These are phyloP conservation scores for Nymphalis io DNA, from an alignment of 1,140 invertebrate species.

Conservation along the genomic window DNA sequence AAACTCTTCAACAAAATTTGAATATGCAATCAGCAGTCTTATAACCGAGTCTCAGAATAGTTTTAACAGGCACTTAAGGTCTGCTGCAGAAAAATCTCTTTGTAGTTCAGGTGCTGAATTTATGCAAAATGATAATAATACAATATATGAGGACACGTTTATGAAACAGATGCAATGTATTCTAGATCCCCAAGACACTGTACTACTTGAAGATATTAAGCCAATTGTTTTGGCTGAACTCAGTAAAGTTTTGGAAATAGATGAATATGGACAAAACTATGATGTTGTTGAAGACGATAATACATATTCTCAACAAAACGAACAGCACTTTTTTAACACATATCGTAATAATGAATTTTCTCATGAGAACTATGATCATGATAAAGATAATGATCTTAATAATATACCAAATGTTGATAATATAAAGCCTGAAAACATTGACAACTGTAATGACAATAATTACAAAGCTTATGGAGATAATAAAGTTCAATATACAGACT, in stretches of 20 bases:
- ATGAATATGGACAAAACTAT: slow-evolving; percentile 56
- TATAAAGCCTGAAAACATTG: slow-evolving; percentile 26
- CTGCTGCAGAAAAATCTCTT: slow-evolving; percentile 72
- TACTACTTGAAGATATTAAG: slow-evolving; percentile 73
- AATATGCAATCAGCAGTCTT: slow-evolving; percentile 74
- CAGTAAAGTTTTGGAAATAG: slow-evolving; percentile 64
- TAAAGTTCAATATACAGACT: slow-evolving; percentile 23
- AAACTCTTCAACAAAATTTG: slow-evolving; percentile 72
- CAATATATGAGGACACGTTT: slow-evolving; percentile 76
- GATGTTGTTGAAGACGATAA: slow-evolving; percentile 40
- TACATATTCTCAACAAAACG: slow-evolving; percentile 20
- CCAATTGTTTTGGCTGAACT: slow-evolving; percentile 74
- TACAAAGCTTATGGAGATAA: slow-evolving; percentile 24
- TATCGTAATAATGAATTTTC: slow-evolving; percentile 40
- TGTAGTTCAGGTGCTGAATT: slow-evolving; percentile 62
- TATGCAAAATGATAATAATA: slow-evolving; percentile 70
- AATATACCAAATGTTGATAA: slow-evolving; percentile 28
- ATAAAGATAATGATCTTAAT: slow-evolving; percentile 33
- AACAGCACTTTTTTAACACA: slow-evolving; percentile 38
- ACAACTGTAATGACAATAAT: slow-evolving; percentile 11
- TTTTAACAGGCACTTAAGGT: slow-evolving; percentile 67
- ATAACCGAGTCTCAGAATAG: slow-evolving; percentile 76
- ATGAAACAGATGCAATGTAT: slow-evolving; percentile 77
- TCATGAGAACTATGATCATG: slow-evolving; percentile 42
- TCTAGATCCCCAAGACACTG: slow-evolving; percentile 72